Evolutionary conservation across 2,888 invertebrate genomes (phyloP), one percentile per base, ranked within the genome.

Genomic region (Pollenia angustigena): DNA sequence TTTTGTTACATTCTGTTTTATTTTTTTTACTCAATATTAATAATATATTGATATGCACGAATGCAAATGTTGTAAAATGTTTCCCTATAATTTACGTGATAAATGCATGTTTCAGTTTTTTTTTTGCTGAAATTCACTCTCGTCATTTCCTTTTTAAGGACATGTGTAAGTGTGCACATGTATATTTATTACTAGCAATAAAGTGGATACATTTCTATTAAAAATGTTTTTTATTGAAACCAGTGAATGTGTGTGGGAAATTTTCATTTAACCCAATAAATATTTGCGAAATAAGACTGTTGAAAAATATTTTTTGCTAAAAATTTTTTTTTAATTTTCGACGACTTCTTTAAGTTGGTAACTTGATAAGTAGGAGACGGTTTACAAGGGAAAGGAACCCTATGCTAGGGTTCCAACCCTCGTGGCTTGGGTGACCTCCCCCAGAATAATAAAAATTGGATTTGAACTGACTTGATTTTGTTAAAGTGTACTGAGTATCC

Each of bases 51-150:
- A 84, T 78, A 76, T 84, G 87, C 83, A 87, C 84, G 87, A 87
- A 84, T 87, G 86, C 81, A 72, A 68, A 78, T 74, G 84, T 84
- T 84, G 68, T 87, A 84, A 87, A 87, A 87, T 87, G 78, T 84
- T 87, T 76, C 80, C 78, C 71, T 69, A 84, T 84, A 84, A 84
- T 87, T 87, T 87, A 87, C 87, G 84, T 87, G 87, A 81, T 87
- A 84, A 84, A 87, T 87, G 69, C 72, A 87, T 81, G 84, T 74
- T 84, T 60, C 81, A 84, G 50, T 84, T 78, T 78, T 60, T 62
- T 32, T 62, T 48, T 42, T 54, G 16, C 46, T 58, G 42, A 62
- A 56, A 40, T 48, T 52, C 52, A 50, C n/a, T 52, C 32, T 48
- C 16, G 4, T 82, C 76, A 69, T 76, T 82, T 82, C 82, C 76